Evolutionary conservation across 1,140 invertebrate genomes (phyloP).

Genomic region (Ips typographus): DNA sequence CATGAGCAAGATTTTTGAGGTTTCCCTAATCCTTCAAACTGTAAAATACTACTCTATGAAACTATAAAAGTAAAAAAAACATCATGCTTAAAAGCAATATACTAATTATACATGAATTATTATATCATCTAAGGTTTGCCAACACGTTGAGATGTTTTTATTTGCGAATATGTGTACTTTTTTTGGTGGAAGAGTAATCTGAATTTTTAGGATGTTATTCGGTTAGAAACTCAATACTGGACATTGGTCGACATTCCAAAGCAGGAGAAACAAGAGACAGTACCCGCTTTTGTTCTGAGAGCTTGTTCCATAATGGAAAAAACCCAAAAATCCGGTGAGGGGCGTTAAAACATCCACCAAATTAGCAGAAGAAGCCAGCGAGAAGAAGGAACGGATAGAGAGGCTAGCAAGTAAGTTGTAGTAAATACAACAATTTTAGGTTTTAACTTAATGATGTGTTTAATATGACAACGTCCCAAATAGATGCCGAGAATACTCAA

Average conservation of each 20-base stretch:
- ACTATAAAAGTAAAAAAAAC: too few species aligned
- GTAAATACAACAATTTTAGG: constrained; percentile 2
- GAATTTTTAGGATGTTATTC: constrained; percentile 76
- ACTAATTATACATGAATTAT: too few species aligned
- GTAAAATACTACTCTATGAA: too few species aligned
- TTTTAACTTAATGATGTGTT: constrained; percentile 45
- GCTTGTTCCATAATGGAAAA: constrained; percentile 90
- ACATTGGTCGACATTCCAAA: constrained; percentile 86
- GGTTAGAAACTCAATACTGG: constrained; percentile 92
- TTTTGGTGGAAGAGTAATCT: too few species aligned
- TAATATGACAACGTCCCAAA: constrained; percentile 90
- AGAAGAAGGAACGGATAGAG: constrained; percentile 78
- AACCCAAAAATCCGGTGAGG: constrained; percentile 80
- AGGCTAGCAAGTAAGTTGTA: constrained; percentile 70
- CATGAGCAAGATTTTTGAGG: too few species aligned
- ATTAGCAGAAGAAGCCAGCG: constrained; percentile 80
- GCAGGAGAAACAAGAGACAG: constrained; percentile 86
- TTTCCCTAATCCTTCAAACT: too few species aligned
- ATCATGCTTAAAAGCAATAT: too few species aligned
- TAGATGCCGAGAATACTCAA: constrained; percentile 90
- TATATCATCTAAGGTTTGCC: too few species aligned
- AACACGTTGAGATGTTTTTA: too few species aligned
- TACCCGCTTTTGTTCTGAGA: constrained; percentile 84
- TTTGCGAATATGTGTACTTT: too few species aligned
- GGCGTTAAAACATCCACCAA: constrained; percentile 84